These are phyloP conservation scores for Limnodromus scolopaceus DNA, from an alignment of 2,797 vertebrate genomes.

Conservation along the genomic window DNA sequence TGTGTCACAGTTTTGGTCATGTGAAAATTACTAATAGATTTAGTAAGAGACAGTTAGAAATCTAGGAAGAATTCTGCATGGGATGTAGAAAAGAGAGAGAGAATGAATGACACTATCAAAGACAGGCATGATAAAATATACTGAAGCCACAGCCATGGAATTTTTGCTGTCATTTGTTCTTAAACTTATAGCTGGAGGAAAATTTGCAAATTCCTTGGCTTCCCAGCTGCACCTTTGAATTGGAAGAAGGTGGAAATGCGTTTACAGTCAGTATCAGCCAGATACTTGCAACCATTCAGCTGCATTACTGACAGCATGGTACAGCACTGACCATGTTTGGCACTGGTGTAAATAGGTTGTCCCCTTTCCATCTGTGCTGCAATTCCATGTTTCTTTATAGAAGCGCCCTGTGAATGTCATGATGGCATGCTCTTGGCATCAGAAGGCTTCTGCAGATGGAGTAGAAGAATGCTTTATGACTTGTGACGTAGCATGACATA, in stretches of 20 bases:
- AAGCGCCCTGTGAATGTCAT: constrained; percentile 26
- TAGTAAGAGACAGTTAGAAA: background rate
- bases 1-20: background rate
- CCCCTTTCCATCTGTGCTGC: constrained; percentile 28
- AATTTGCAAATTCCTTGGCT: background rate
- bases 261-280: background rate
- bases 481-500: constrained; percentile 77
- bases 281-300: background rate
- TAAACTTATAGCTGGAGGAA: background rate
- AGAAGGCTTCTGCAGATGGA: constrained; percentile 55
- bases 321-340: background rate
- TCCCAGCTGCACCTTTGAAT: background rate
- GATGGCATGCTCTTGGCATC: constrained; percentile 74
- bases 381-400: background rate
- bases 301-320: constrained; percentile 20
- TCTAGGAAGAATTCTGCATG: background rate
- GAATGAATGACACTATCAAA: background rate
- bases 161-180: background rate
- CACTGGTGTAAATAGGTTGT: background rate
- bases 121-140: background rate
- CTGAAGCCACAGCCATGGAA: background rate
- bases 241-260: constrained; percentile 1
- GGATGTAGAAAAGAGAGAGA: background rate
- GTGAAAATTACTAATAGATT: background rate
- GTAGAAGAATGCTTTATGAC: constrained; percentile 62